Evolutionary conservation across 2,113 vertebrate species (phyloP), one percentile per base, ranked within the genome.

Genomic region (Carlito syrichta): DNA sequence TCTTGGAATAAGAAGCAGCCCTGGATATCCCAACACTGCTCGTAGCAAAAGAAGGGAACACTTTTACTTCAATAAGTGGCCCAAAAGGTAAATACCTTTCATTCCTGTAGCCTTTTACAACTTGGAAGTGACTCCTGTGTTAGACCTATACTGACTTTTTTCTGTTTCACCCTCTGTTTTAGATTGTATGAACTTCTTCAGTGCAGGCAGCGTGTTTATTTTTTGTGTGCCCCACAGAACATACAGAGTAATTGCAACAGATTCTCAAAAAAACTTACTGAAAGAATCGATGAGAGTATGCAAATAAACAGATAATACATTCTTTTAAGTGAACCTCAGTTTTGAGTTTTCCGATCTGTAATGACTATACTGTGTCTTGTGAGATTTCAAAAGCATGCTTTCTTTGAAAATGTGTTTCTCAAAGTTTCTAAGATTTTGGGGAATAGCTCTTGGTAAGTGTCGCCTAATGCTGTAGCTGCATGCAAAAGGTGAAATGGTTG

Each of bases 381-480:
- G 43, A 20, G 4, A 82, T 78, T 92, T 89, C 45, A 54, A 85
- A 77, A 69, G 20, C 45, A 27, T 54, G 12, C 1, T 35, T 94
- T 94, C 25, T 62, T 40, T 62, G 62, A 83, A 95, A 94, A 54
- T 86, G 22, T 73, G 23, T 86, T 79, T 9, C 68, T 95, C 32
- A 13, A 66, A 94, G 92, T 96, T 97, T 88, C n/a, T 38, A 92
- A 86, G 74, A 63, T 2, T 86, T 91, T 71, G 50, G 0, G 71
- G 6, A 66, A 60, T 40, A 63, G 32, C 40, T n/a, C n/a, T n/a
- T 62, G 16, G 3, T 69, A 84, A 77, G 71, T 74, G 40, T 4
- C 13, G 35, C n/a, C 86, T 91, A 89, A 73, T 50, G 22, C 35
- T 63, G 54, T 35, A 86, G 52, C 38, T 86, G 56, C 48, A 95